Evolutionary conservation across 2,797 vertebrate species (phyloP).

Genomic region (Oreortyx pictus): DNA sequence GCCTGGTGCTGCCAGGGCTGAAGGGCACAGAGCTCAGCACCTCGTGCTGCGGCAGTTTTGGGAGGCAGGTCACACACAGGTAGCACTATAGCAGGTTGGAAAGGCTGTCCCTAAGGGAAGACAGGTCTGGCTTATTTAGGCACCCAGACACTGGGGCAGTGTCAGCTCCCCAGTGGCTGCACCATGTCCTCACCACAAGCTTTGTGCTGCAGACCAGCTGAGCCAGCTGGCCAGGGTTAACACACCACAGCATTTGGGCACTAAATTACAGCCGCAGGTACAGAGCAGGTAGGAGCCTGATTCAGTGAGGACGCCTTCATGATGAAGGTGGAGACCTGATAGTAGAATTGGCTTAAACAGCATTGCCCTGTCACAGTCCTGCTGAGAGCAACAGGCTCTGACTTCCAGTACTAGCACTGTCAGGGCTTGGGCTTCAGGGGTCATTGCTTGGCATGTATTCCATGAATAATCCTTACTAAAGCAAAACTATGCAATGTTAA

Average conservation of each 20-base stretch:
- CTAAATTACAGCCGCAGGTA: background rate
- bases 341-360: background rate
- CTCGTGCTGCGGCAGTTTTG: background rate
- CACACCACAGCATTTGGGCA: background rate
- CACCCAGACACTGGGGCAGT: background rate
- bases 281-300: background rate
- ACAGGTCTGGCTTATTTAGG: background rate
- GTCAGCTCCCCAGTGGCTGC: background rate
- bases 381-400: background rate
- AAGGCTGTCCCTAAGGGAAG: background rate
- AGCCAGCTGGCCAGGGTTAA: background rate
- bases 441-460: background rate
- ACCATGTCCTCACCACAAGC: background rate
- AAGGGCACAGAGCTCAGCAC: background rate
- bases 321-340: background rate
- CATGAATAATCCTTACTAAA: background rate
- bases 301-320: background rate
- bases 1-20: background rate
- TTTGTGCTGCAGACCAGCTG: background rate
- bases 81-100: background rate
- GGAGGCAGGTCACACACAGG: no score
- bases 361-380: background rate
- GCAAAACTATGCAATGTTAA: slow-evolving; percentile 35
- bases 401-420: accelerated
- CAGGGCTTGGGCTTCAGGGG: background rate